A percentile compares a stretch with the other conserved stretches of the same genome.
Conservation (phyloP, 2,797 vertebrate genomes). For the Uromys caudimaculatus region DNA sequence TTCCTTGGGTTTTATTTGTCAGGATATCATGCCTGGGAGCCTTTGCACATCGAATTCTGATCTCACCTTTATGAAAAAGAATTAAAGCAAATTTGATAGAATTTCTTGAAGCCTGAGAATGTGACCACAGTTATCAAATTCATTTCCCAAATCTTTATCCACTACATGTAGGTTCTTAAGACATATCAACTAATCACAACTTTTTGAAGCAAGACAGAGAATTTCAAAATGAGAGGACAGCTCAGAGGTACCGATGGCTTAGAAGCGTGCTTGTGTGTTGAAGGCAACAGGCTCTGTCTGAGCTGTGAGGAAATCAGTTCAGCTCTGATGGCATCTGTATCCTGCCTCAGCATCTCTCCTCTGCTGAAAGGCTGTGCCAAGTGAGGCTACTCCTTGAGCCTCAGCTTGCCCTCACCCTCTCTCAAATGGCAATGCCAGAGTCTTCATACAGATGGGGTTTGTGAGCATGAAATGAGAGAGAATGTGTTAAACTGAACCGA, state of each 20-base stretch:
- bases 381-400: neutral
- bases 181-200: neutral
- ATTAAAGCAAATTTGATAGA: conserved; percentile 5
- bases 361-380: neutral
- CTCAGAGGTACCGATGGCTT: neutral
- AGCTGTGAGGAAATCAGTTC: neutral
- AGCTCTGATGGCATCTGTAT: neutral
- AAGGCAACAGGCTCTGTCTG: neutral
- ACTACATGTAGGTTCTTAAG: conserved; percentile 25
- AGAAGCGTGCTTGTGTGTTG: neutral
- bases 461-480: neutral
- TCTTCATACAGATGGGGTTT: neutral
- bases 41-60: neutral
- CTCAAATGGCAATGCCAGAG: neutral
- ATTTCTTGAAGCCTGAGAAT: conserved; percentile 12
- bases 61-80: neutral
- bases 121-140: neutral
- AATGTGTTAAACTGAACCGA: neutral
- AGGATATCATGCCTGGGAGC: neutral
- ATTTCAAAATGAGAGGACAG: neutral
- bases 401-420: neutral
- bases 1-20: neutral
- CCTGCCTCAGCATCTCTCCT: neutral
- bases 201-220: conserved; percentile 22
- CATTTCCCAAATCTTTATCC: neutral